A percentile compares a stretch with the other conserved stretches of the same genome.
phyloP scores from a whole-genome alignment of 1,140 invertebrate species.

The Aricia agestis region DNA sequence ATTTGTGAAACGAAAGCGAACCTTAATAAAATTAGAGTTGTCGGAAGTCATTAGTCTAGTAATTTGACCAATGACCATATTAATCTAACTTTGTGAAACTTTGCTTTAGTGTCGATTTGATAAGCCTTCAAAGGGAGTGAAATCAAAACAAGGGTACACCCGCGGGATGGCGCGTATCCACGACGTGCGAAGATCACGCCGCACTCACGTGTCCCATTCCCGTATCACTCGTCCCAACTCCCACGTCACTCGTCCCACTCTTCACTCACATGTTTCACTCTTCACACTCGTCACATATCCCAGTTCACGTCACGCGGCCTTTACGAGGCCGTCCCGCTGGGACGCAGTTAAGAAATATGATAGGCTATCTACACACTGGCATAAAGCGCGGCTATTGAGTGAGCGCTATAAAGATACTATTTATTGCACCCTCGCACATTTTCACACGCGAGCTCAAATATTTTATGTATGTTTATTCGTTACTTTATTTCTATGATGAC shows the following conservation, averaged over 20 bases:
- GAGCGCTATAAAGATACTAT: constrained; percentile 38
- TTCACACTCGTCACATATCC: background rate
- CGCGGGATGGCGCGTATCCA: background rate
- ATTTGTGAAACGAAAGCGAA: too few relatives aligned
- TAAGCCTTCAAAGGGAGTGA: background rate
- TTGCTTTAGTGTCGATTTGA: background rate
- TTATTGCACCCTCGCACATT: constrained; percentile 20
- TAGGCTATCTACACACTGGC: constrained; percentile 32
- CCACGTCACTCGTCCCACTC: background rate
- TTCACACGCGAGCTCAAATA: background rate
- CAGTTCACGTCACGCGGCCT: background rate
- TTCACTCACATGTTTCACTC: background rate
- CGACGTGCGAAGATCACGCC: background rate
- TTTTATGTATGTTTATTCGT: background rate
- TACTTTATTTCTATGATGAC: too few relatives aligned
- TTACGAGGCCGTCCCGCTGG: constrained; percentile 18
- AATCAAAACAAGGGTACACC: constrained; percentile 4
- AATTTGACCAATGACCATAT: background rate
- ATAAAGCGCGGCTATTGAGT: constrained; percentile 36
- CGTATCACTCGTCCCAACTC: too few relatives aligned
- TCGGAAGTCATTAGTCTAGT: background rate
- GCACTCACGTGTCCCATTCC: background rate
- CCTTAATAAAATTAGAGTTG: too few relatives aligned
- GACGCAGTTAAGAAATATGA: constrained; percentile 35
- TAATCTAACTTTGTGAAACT: background rate